Conservation (phyloP, 2,888 invertebrate genomes). For the Macrosiphum euphorbiae region DNA sequence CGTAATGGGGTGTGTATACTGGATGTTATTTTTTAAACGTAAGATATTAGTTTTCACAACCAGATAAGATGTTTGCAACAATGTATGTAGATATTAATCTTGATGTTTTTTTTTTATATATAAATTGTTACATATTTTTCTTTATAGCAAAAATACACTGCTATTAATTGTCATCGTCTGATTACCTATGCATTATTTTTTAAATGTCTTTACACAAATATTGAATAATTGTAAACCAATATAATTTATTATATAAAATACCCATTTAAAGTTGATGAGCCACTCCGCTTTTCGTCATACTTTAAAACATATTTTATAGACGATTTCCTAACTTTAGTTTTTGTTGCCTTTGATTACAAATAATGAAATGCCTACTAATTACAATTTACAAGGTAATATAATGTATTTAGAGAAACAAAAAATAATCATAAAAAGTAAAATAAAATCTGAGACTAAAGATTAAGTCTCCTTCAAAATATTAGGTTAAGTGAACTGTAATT, state of each 20-base stretch:
- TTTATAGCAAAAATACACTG: neutral
- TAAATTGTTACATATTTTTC: neutral
- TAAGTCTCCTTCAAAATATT: neutral
- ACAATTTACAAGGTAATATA: neutral
- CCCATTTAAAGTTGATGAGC: neutral
- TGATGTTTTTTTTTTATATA: neutral
- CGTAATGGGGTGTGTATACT: neutral
- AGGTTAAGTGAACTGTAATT: neutral
- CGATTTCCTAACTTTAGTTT: neutral
- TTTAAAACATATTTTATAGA: neutral
- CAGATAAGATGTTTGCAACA: no score
- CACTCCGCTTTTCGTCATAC: neutral
- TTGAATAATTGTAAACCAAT: neutral
- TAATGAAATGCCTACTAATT: neutral
- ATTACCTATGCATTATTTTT: neutral
- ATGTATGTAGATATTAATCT: neutral
- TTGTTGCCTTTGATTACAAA: neutral
- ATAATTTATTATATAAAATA: neutral
- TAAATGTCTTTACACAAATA: neutral
- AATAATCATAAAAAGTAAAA: neutral
- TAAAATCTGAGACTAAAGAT: neutral
- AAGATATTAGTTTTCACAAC: neutral
- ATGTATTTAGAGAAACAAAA: neutral
- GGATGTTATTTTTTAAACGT: neutral
- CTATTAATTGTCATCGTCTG: neutral